phyloP scores from a whole-genome alignment of 2,888 invertebrate genomes.

The Andrena flavipes region DNA sequence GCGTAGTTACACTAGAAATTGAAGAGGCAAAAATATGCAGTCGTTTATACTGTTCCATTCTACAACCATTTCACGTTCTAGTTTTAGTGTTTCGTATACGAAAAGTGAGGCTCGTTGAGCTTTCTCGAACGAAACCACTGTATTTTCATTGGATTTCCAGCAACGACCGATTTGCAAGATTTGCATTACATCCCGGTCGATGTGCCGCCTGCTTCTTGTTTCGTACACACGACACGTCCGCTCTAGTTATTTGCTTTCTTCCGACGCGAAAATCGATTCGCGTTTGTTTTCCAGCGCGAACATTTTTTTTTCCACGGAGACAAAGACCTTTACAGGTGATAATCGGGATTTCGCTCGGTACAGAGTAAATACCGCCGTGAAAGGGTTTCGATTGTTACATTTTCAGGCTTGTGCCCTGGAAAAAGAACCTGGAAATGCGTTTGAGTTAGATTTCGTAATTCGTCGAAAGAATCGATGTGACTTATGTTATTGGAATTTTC shows the following conservation, averaged over 20 bases:
- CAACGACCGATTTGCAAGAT: conserved; percentile 8
- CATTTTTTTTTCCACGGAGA: background rate
- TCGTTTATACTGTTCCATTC: no score
- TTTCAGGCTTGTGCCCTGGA: background rate
- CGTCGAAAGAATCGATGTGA: background rate
- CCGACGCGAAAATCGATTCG: conserved; percentile 22
- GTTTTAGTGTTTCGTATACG: background rate
- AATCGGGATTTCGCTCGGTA: background rate
- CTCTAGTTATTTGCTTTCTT: conserved; percentile 35
- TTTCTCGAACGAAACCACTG: background rate
- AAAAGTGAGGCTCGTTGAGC: background rate
- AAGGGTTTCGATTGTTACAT: background rate
- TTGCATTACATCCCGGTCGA: conserved; percentile 32
- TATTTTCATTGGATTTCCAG: conserved; percentile 22
- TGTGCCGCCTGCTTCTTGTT: conserved; percentile 2
- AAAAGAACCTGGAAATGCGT: background rate
- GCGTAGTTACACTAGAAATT: no score
- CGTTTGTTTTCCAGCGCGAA: conserved; percentile 10
- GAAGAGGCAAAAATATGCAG: no score
- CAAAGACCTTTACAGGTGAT: background rate
- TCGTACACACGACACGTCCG: conserved; percentile 20
- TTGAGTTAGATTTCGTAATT: background rate
- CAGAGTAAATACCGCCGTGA: background rate
- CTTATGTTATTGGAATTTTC: background rate
- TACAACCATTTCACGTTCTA: background rate